Evolutionary conservation across 1,140 invertebrate species (phyloP).

Genomic region (Melitaea cinxia): DNA sequence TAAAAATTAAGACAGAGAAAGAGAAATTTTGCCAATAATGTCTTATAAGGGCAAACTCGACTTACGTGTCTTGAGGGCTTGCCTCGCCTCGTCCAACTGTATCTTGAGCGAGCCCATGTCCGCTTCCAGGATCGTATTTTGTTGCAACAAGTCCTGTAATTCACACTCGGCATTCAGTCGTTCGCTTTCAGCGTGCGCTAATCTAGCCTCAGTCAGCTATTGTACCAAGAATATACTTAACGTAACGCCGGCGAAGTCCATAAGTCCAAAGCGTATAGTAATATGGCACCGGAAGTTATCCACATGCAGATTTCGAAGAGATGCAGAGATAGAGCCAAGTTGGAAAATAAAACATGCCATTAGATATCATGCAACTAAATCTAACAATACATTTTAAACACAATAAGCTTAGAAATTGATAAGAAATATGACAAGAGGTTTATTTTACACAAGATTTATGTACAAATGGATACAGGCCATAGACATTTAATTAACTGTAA

Average conservation of each 20-base stretch:
- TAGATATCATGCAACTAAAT: constrained; percentile 54
- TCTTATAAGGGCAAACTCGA: neutral
- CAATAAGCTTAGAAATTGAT: constrained; percentile 7
- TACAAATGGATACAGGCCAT: no score
- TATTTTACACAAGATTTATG: constrained; percentile 8
- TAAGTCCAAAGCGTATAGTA: constrained; percentile 42
- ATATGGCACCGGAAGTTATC: constrained; percentile 42
- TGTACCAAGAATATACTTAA: constrained; percentile 55
- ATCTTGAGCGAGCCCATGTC: constrained; percentile 78
- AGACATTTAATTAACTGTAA: no score
- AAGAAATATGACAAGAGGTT: constrained; percentile 16
- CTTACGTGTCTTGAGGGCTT: constrained; percentile 70
- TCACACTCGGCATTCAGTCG: constrained; percentile 85
- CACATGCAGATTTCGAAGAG: constrained; percentile 50
- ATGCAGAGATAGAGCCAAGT: constrained; percentile 50
- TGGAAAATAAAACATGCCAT: constrained; percentile 74
- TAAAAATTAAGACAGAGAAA: no score
- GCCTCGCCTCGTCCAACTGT: constrained; percentile 67
- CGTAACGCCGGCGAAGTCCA: constrained; percentile 45
- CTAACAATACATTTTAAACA: neutral
- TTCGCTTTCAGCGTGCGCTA: constrained; percentile 78
- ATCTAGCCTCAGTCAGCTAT: constrained; percentile 69
- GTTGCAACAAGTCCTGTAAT: constrained; percentile 85
- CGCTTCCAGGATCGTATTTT: constrained; percentile 85
- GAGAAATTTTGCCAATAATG: no score